A percentile compares a stretch with the other conserved stretches of the same genome.
These are phyloP conservation scores for Apogon hyalosoma DNA, from an alignment of 2,797 vertebrate genomes.

Conservation along the genomic window DNA sequence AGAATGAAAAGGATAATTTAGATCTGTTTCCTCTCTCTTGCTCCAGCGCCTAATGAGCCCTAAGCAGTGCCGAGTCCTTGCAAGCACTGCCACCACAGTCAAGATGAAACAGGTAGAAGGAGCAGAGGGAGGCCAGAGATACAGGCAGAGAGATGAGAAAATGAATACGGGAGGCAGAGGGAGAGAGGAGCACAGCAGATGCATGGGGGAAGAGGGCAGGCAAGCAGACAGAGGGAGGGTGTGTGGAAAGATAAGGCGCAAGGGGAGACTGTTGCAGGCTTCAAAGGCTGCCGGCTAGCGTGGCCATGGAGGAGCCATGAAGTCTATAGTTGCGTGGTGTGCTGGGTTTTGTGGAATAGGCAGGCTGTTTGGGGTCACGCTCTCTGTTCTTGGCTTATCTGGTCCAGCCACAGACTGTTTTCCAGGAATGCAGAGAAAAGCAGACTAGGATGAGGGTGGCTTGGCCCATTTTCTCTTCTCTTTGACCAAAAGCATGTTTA, in stretches of 20 bases:
- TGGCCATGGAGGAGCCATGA: slow-evolving; percentile 71
- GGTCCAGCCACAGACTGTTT: slow-evolving; percentile 75
- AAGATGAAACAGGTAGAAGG: slow-evolving; percentile 79
- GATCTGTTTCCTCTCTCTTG: slow-evolving; percentile 79
- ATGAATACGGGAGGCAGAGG: slow-evolving; percentile 38
- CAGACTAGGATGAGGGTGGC: slow-evolving; percentile 50
- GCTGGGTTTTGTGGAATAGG: slow-evolving; percentile 61
- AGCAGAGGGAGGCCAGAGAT: slow-evolving; percentile 34
- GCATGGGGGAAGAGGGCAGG: slow-evolving; percentile 55
- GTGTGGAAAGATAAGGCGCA: slow-evolving; percentile 73
- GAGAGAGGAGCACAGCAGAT: slow-evolving; percentile 60
- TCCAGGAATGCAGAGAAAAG: slow-evolving; percentile 71
- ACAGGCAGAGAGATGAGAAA: slow-evolving; percentile 56
- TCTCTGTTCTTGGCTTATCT: slow-evolving; percentile 80
- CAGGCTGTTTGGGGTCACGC: slow-evolving; percentile 71
- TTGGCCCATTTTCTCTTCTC: slow-evolving; percentile 63
- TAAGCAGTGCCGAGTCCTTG: slow-evolving; percentile 76
- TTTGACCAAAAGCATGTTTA: slow-evolving; percentile 64
- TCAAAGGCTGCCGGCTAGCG: slow-evolving; percentile 76
- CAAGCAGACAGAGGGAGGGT: slow-evolving; percentile 55
- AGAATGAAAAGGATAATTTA: slow-evolving; percentile 82
- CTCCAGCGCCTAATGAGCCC: slow-evolving; percentile 78
- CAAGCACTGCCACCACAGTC: slow-evolving; percentile 68
- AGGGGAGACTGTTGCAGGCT: slow-evolving; percentile 68
- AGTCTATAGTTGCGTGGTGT: slow-evolving; percentile 64